These are phyloP conservation scores for Ammodytes dubius DNA, from an alignment of 2,113 vertebrate genomes.

Conservation along the genomic window DNA sequence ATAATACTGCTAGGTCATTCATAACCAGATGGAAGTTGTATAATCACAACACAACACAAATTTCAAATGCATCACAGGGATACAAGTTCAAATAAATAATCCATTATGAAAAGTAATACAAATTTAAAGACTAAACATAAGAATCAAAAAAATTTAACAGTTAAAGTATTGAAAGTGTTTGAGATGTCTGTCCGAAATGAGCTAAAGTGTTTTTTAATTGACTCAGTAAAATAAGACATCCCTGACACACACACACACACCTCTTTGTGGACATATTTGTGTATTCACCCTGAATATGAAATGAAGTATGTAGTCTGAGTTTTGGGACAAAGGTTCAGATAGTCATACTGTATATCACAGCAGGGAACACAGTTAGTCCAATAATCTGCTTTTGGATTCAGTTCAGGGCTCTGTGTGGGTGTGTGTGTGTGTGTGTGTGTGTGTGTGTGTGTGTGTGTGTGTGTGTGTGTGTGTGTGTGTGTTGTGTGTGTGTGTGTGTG, in stretches of 20 bases:
- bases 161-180: background rate
- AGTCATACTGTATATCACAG: background rate
- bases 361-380: background rate
- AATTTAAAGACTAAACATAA: background rate
- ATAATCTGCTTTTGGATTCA: background rate
- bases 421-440: no score
- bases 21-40: background rate
- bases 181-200: background rate
- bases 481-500: no score
- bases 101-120: background rate
- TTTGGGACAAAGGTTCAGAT: background rate
- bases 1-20: background rate
- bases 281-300: background rate
- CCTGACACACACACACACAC: background rate
- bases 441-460: no score
- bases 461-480: background rate
- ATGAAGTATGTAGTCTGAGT: background rate
- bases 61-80: background rate
- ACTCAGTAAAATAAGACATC: background rate
- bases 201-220: background rate
- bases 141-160: background rate
- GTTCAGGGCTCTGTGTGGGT: background rate
- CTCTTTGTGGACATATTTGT: background rate
- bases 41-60: background rate
- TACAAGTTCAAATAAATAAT: background rate